Evolutionary conservation across 2,888 invertebrate genomes (phyloP), one percentile per base, ranked within the genome.

Genomic region (Archips xylosteana): DNA sequence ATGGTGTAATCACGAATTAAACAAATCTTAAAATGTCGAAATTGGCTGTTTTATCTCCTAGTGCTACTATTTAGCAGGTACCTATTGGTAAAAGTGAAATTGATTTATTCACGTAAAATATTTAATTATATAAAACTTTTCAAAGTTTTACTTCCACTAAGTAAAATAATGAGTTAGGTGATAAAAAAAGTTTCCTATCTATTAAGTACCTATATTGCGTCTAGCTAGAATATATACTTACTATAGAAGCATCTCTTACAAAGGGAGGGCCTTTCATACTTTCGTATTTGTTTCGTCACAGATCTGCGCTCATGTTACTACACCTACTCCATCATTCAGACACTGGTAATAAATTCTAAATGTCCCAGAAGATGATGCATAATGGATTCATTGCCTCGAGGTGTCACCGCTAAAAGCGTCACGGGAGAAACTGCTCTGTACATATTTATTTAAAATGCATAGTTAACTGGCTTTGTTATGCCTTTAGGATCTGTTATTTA

Each of bases 341-440:
- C 89, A 86, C 85, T 83, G 84, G 86, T 87, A 89, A 91, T 92
- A 91, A 90, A 92, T 92, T 90, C 85, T 86, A 88, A 91, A 91
- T 90, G 90, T 90, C 92, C 89, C 86, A 85, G 83, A 86, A 88
- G 87, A 92, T 90, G 89, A 90, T 89, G 87, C 86, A 87, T 91
- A 89, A 90, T 90, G 85, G 85, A 88, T 88, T 85, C 82, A 80
- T 82, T 80, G 89, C 90, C 84, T 82, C 80, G 78, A 89, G 88
- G 86, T 87, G 87, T 83, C 84, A 83, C 81, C 82, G 83, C 65
- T 23, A 74, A 45, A 66, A 71, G 71, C 68, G 78, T 75, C 78
- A 77, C 76, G 77, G 71, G 67, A 80, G 78, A 76, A 69, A 32
- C 36, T 69, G 75, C 78, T 77, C 74, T 83, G 78, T 42, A 4